Base-by-base conservation (phyloP, 2,888 invertebrate genomes). In the Aphidoletes aphidimyza region DNA sequence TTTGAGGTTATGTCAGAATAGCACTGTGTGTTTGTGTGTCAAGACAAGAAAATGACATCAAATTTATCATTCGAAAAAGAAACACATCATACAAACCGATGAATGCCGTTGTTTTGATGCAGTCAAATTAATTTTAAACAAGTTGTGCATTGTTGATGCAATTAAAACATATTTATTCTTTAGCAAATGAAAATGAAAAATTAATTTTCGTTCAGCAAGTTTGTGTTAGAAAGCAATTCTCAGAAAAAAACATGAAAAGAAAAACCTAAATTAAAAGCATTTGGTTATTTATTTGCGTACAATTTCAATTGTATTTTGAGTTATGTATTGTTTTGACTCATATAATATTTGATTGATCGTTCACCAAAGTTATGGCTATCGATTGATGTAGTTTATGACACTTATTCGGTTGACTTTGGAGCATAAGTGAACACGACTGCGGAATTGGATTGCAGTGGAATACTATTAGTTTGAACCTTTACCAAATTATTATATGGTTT, bases 381-480 rank as follows among this genome's bases (percentile, higher is more conserved):
- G 0, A 69, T 34, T 69, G 26, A 69, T 30, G 30, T n/a, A n/a
- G n/a, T n/a, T n/a, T n/a, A n/a, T n/a, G n/a, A n/a, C n/a, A n/a
- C n/a, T n/a, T n/a, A n/a, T n/a, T n/a, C 30, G 1, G 22, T 22
- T 54, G 69, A 34, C n/a, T 85, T 85, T 26, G 95, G 94, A 47
- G 94, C 94, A 89, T 94, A 95, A 26, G 94, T 93, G 84, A 95
- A 90, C 69, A 95, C 91, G 22, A 94, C 90, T 0, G 94, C 92
- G 17, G 94, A 92, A 87, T 91, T 91, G 0, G 93, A 90, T 0
- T 94, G 92, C 84, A 95, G 91, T 26, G 91, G 89, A 85, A 95
- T 90, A 8, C 90, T 88, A 54, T 91, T 90, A 0, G 93, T 91
- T n/a, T 87, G 86, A 54, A 93, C 90, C 86, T 94, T 93, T 85